Evolutionary conservation across 2,113 vertebrate species (phyloP).

Genomic region (Nesoenas mayeri): DNA sequence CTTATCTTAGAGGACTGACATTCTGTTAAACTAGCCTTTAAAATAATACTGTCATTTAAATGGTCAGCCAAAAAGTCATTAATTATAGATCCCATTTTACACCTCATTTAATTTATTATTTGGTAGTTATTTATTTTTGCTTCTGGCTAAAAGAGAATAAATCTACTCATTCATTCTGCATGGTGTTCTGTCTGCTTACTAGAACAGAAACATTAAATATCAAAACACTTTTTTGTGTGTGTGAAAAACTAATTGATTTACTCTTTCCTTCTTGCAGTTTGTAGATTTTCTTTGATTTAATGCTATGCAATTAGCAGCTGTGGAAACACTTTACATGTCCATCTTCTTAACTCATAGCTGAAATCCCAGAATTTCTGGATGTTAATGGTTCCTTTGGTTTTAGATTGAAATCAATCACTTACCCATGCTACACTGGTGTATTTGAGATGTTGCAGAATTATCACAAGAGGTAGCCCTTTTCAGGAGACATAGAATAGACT

Average conservation of each 20-base stretch:
- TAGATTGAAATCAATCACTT: background rate
- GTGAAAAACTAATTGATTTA: background rate
- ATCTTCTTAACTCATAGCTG: background rate
- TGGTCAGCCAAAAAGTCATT: background rate
- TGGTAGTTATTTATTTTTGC: conserved; percentile 7
- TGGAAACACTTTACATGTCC: background rate
- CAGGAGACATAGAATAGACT: background rate
- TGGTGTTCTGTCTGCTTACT: background rate
- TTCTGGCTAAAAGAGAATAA: background rate
- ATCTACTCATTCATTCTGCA: background rate
- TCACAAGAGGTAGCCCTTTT: background rate
- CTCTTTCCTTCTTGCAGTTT: background rate
- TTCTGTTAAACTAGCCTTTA: background rate
- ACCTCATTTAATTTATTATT: conserved; percentile 13
- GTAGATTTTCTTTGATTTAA: background rate
- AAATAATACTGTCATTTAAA: background rate
- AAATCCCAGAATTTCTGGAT: background rate
- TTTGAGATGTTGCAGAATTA: background rate
- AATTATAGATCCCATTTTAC: conserved; percentile 7
- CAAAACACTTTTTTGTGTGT: background rate
- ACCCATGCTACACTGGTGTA: background rate
- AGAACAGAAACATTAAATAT: background rate
- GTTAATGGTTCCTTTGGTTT: background rate
- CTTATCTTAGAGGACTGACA: background rate
- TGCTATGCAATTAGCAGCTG: background rate